Evolutionary conservation across 2,797 vertebrate genomes (phyloP), one percentile per base, ranked within the genome.

Genomic region (Lagocephalus sceleratus): DNA sequence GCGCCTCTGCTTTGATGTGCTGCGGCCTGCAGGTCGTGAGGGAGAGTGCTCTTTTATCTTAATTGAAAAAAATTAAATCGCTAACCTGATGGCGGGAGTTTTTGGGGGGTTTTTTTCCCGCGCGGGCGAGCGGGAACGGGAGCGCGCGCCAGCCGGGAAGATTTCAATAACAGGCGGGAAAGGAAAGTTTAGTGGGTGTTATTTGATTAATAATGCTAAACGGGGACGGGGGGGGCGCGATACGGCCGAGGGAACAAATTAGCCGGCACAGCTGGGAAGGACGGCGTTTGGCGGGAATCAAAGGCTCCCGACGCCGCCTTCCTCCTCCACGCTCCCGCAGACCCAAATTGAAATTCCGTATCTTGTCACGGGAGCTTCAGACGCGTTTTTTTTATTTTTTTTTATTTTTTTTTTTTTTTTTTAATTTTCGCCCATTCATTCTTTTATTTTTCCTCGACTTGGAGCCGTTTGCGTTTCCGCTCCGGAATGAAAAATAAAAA

Each of bases 51-150:
- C 57, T 86, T 89, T 90, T 88, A 91, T 91, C 90, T 91, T 89
- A 91, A 92, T 91, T 89, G 87, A 90, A 91, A 92, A 92, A 91
- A 89, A 89, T 84, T 66, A 88, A 91, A 90, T 90, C 86, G 91
- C 91, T 92, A 92, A 92, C 89, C 85, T 88, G 89, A 90, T 84
- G 84, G 82, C 75, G 7, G 85, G n/a, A n/a, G n/a, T n/a, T n/a
- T n/a, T n/a, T n/a, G n/a, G n/a, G n/a, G n/a, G n/a, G n/a, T n/a
- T n/a, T n/a, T n/a, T n/a, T n/a, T n/a, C n/a, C n/a, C n/a, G n/a
- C n/a, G n/a, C n/a, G n/a, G n/a, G n/a, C n/a, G n/a, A n/a, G n/a
- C n/a, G n/a, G n/a, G n/a, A n/a, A n/a, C n/a, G n/a, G n/a, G n/a
- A n/a, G n/a, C n/a, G n/a, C n/a, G n/a, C n/a, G n/a, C n/a, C n/a